These are phyloP conservation scores for Pelecanus crispus DNA, from an alignment of 2,113 vertebrate genomes.

Conservation along the genomic window DNA sequence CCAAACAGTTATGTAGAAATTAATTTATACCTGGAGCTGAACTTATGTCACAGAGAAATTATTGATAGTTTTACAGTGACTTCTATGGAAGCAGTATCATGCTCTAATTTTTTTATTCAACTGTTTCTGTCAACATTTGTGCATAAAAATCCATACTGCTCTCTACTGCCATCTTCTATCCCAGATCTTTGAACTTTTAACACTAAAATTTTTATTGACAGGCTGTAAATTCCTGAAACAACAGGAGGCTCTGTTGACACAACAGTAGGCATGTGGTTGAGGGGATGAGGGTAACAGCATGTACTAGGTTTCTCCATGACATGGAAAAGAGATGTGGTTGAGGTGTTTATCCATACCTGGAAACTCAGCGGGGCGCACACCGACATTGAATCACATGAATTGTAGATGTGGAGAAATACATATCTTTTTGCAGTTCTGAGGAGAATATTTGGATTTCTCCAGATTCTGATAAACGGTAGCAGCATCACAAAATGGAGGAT, in stretches of 20 bases:
- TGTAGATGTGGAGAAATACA: not conserved
- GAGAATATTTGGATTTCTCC: not conserved
- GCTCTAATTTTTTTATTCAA: not conserved
- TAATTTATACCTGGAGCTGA: not conserved
- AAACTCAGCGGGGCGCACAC: not conserved
- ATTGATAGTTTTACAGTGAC: not conserved
- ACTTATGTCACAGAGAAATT: not conserved
- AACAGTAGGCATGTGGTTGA: not conserved
- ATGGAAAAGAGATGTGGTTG: not conserved
- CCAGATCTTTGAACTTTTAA: not conserved
- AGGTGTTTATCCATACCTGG: not conserved
- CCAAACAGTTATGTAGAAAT: not conserved
- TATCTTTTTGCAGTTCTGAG: not conserved
- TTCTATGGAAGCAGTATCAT: not conserved
- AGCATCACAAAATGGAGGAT: not conserved
- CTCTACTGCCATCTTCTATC: not conserved
- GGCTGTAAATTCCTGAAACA: constrained; percentile 3
- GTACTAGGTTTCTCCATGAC: not conserved
- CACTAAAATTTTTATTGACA: not conserved
- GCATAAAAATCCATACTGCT: not conserved
- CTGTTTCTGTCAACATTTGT: not conserved
- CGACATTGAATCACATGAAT: not conserved
- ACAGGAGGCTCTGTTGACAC: not conserved
- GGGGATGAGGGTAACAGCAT: not conserved
- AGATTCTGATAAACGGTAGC: accelerated